Conservation (phyloP, 2,113 vertebrate species). For the Bombycilla garrulus region DNA sequence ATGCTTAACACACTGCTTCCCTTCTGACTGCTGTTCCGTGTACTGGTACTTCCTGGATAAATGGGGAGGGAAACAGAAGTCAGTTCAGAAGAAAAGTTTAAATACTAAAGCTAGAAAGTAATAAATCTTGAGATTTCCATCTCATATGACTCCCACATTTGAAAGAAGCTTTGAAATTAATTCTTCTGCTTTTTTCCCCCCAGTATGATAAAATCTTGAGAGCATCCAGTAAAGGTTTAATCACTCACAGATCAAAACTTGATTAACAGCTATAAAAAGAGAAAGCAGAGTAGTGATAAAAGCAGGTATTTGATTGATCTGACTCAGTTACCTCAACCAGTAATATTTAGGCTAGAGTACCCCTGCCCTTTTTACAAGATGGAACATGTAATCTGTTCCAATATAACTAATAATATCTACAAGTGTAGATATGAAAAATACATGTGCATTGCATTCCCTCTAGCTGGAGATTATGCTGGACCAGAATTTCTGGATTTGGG, state of each 20-base stretch:
- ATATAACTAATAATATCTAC: not conserved
- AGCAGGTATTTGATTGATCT: not conserved
- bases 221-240: not conserved
- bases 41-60: constrained; percentile 87
- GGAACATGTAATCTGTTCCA: not conserved
- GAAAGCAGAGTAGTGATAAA: not conserved
- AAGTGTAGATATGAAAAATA: not conserved
- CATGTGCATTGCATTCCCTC: not conserved
- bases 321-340: not conserved
- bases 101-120: not conserved
- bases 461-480: not conserved
- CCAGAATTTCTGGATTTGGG: not conserved
- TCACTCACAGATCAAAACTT: not conserved
- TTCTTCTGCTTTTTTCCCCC: not conserved
- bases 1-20: constrained; percentile 85
- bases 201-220: not conserved
- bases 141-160: not conserved
- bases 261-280: not conserved
- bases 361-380: not conserved
- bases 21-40: constrained; percentile 87
- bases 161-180: not conserved
- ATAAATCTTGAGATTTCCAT: not conserved
- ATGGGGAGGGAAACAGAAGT: not conserved
- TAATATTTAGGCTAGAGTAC: not conserved
- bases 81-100: not conserved